These are phyloP conservation scores for Ascaphus truei DNA, from an alignment of 2,113 vertebrate species.

Conservation along the genomic window DNA sequence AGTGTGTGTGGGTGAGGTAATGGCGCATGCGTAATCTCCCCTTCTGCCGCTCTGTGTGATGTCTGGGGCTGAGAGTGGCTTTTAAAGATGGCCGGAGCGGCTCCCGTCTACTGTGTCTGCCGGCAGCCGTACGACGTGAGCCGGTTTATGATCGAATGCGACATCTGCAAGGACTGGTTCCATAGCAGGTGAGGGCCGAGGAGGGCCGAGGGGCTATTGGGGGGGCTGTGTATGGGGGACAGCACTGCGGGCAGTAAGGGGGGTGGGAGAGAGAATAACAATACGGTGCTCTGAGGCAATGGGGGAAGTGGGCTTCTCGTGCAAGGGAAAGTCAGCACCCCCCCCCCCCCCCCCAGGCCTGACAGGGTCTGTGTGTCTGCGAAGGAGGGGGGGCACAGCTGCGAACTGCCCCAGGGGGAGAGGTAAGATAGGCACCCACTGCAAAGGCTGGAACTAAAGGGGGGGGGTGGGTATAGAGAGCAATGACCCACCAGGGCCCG, in stretches of 20 bases:
- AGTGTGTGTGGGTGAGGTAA: background rate
- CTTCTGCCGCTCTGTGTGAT: background rate
- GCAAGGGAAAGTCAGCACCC: slow-evolving; percentile 36
- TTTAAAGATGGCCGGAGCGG: slow-evolving; percentile 76
- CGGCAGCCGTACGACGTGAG: slow-evolving; percentile 94
- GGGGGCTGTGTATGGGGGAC: background rate
- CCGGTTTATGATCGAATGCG: slow-evolving; percentile 98
- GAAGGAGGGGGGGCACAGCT: slow-evolving; percentile 4
- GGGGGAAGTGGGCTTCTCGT: too few species aligned
- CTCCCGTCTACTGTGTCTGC: slow-evolving; percentile 93
- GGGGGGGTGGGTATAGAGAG: too few species aligned
- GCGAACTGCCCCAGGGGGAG: background rate
- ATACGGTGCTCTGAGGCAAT: slow-evolving; percentile 21
- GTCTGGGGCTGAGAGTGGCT: slow-evolving; percentile 50
- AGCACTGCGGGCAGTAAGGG: background rate
- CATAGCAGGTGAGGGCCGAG: slow-evolving; percentile 81
- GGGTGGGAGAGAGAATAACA: slow-evolving; percentile 24
- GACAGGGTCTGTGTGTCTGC: slow-evolving; percentile 1
- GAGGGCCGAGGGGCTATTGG: background rate
- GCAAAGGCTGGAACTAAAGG: too few species aligned
- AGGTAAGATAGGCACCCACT: too few species aligned
- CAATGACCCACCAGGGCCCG: too few species aligned
- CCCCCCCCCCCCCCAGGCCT: too few species aligned
- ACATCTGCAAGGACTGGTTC: slow-evolving; percentile 97
- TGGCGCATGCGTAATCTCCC: background rate